Percentiles rank a stretch among this genome's conserved stretches.
Conservation (phyloP, 2,888 invertebrate genomes). For the Phortica okadai region DNA sequence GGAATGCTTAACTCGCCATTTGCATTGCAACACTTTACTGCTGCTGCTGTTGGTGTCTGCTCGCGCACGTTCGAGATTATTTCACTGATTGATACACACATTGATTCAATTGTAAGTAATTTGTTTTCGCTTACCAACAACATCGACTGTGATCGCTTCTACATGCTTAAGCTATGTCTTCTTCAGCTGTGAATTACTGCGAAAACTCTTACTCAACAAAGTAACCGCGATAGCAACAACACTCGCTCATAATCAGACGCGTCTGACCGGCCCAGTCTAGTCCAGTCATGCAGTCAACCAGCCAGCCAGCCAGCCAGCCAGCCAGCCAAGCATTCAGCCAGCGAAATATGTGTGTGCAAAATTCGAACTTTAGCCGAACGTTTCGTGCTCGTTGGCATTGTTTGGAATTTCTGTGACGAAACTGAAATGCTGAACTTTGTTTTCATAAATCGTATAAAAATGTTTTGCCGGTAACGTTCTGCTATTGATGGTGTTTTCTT, state of each 20-base stretch:
- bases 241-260: background rate
- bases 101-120: slow-evolving; percentile 61
- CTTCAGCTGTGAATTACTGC: slow-evolving; percentile 2
- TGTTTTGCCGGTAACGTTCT: slow-evolving; percentile 26
- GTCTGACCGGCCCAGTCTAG: slow-evolving; percentile 3
- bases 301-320: slow-evolving; percentile 9
- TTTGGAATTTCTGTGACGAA: slow-evolving; percentile 68
- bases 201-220: background rate
- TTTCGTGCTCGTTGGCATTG: slow-evolving; percentile 10
- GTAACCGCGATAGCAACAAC: too few relatives aligned
- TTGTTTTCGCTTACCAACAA: slow-evolving; percentile 10
- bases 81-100: slow-evolving; percentile 51
- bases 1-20: background rate
- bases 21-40: background rate
- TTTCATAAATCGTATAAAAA: slow-evolving; percentile 11
- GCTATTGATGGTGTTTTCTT: slow-evolving; percentile 42
- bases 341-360: slow-evolving; percentile 2
- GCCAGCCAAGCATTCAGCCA: background rate
- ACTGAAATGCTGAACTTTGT: slow-evolving; percentile 44
- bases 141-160: background rate
- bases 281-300: slow-evolving; percentile 14
- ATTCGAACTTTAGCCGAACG: slow-evolving; percentile 27
- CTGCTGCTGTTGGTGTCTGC: slow-evolving; percentile 1
- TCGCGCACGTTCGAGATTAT: background rate
- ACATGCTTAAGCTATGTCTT: background rate